Conservation (phyloP, 2,888 invertebrate species). For the Lingula anatina region DNA sequence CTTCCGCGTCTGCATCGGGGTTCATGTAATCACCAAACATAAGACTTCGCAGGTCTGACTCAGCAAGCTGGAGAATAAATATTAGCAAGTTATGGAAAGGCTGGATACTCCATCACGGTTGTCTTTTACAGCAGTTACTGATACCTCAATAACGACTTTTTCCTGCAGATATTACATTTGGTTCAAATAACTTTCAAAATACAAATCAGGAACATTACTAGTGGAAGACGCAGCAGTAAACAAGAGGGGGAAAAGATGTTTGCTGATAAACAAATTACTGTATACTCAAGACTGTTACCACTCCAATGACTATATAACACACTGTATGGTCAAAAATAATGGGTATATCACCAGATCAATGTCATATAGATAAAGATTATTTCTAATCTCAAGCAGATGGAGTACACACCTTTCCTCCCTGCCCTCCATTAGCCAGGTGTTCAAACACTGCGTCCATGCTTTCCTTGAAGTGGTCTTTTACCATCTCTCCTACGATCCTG, state of each 20-base stretch:
- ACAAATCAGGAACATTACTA: neutral
- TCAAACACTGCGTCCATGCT: slow-evolving; percentile 73
- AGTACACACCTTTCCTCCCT: slow-evolving; percentile 49
- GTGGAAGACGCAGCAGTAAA: neutral
- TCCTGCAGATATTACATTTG: neutral
- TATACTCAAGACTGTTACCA: too few species aligned
- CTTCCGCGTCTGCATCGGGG: slow-evolving; percentile 50
- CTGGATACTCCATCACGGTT: too few species aligned
- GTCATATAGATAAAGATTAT: too few species aligned
- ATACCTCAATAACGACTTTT: neutral
- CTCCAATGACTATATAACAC: too few species aligned
- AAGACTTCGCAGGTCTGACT: slow-evolving; percentile 52
- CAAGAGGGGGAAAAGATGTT: neutral
- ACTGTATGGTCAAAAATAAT: too few species aligned
- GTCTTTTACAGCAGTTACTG: too few species aligned
- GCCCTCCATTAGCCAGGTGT: slow-evolving; percentile 57
- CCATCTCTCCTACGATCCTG: slow-evolving; percentile 61
- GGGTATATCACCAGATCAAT: too few species aligned
- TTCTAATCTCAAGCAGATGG: too few species aligned
- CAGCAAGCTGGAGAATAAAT: slow-evolving; percentile 41
- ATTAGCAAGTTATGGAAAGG: too few species aligned
- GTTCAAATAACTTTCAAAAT: neutral
- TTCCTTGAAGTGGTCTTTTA: slow-evolving; percentile 71
- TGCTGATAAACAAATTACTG: neutral
- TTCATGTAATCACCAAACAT: slow-evolving; percentile 60